Evolutionary conservation across 1,140 invertebrate genomes (phyloP), one percentile per base, ranked within the genome.

Genomic region (Carposina sasakii): DNA sequence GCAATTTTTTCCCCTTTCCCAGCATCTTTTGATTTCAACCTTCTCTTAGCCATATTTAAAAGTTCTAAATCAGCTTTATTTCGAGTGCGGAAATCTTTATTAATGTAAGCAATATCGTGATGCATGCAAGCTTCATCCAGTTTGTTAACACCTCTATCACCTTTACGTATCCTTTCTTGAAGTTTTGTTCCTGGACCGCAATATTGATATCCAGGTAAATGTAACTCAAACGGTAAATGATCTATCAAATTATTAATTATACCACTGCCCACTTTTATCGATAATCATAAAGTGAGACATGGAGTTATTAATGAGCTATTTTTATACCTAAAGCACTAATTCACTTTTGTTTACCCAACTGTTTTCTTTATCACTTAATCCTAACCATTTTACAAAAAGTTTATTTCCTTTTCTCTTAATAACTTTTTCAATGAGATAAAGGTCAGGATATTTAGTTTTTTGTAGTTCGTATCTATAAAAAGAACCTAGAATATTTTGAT

Each of bases 331-430:
- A 9, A 31, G 21, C 1, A 33, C 28, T 17, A 44, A 23, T 20
- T 50, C 40, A 34, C 41, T 48, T 28, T 41, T 47, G 57, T 63
- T 28, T 6, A 28, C 47, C 71, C 67, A 76, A 33, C 53, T 56
- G 52, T 76, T 71, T 45, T 69, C 59, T 23, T 39, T 46, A 19
- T 47, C 28, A 49, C 52, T 44, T 37, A 77, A 66, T 26, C 70
- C 73, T 42, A 74, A 54, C 71, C 72, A 77, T 52, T 71, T 71
- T 13, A 78, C 72, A 49, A 58, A 76, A 12, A 71, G n/a, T 56
- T 63, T 67, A 49, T 71, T 43, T 6, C 56, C 53, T 43, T 62
- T 45, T 50, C 26, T 55, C 44, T 46, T 41, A 16, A 76, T 33
- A 37, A 75, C 48, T 42, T 74, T 76, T 48, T 77, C 76, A 30